Base-by-base conservation (phyloP, 2,888 invertebrate genomes). In the Acleris cristana region DNA sequence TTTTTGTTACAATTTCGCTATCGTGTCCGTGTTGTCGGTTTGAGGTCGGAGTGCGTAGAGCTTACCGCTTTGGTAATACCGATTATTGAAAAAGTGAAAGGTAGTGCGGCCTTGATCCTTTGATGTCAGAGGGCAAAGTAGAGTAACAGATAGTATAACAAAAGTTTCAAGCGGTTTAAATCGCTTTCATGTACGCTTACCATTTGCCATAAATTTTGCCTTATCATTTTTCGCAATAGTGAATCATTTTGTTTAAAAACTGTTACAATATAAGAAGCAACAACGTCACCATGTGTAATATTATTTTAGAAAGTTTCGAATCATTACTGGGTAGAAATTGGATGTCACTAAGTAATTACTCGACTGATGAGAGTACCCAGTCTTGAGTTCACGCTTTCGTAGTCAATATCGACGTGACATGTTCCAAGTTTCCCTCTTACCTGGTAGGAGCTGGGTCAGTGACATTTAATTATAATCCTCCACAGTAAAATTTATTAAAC, bases 321-420 rank as follows among this genome's bases (percentile, higher is more conserved):
- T 56, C 56, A 75, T 73, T 72, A 73, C 65, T 30, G 66, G 66
- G 64, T 64, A 76, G 74, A 72, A 72, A 65, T 64, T 77, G 72
- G 76, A 80, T 81, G 80, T 80, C 81, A 81, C 80, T 74, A 81
- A 80, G 79, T 82, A 84, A 83, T 81, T 72, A 79, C 76, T 74
- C 75, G 75, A 75, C 66, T 72, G 65, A 76, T 74, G 71, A 64
- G 72, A 65, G 45, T 61, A 59, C 69, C 53, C 44, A 78, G 79
- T 82, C 80, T 82, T 81, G 65, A 79, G 74, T 82, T 83, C 73
- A 84, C 83, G 83, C 85, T 84, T 84, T 85, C 82, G 67, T 81
- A 72, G 70, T 72, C 76, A 65, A 76, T 65, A 71, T 55, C 55
- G 23, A 70, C 53, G 62, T 63, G 52, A 55, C 59, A 54, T 45